Percentiles rank a stretch among this genome's conserved stretches.
phyloP scores from a whole-genome alignment of 2,113 vertebrate genomes.

The Salvator merianae region DNA sequence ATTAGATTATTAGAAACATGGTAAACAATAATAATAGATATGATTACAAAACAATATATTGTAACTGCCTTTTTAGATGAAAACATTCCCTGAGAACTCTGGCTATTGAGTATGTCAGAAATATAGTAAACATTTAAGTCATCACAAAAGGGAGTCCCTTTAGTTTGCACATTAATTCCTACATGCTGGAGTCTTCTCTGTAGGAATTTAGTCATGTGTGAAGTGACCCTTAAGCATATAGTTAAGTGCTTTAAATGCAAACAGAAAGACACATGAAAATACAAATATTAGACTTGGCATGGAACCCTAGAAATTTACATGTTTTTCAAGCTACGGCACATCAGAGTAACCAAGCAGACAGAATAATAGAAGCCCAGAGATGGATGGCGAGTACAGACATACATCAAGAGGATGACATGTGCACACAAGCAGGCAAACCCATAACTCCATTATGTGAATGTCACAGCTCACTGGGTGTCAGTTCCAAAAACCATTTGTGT shows the following conservation, averaged over 20 bases:
- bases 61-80: too few relatives aligned
- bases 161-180: background rate
- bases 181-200: background rate
- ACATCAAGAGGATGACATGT: background rate
- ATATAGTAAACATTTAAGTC: too few relatives aligned
- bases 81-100: too few relatives aligned
- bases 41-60: too few relatives aligned
- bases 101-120: background rate
- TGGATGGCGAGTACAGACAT: background rate
- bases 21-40: too few relatives aligned
- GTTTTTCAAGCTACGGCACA: background rate
- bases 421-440: conserved; percentile 8
- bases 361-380: background rate
- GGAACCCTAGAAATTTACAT: background rate
- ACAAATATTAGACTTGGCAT: background rate
- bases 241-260: background rate
- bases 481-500: conserved; percentile 10
- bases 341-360: background rate
- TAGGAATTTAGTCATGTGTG: background rate
- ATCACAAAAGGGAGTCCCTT: background rate
- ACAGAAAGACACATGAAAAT: background rate
- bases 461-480: conserved; percentile 4
- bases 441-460: conserved; percentile 15
- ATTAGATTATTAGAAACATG: too few relatives aligned
- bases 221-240: background rate